Evolutionary conservation across 1,140 invertebrate species (phyloP), one percentile per base, ranked within the genome.

Genomic region (Drosophila athabasca): DNA sequence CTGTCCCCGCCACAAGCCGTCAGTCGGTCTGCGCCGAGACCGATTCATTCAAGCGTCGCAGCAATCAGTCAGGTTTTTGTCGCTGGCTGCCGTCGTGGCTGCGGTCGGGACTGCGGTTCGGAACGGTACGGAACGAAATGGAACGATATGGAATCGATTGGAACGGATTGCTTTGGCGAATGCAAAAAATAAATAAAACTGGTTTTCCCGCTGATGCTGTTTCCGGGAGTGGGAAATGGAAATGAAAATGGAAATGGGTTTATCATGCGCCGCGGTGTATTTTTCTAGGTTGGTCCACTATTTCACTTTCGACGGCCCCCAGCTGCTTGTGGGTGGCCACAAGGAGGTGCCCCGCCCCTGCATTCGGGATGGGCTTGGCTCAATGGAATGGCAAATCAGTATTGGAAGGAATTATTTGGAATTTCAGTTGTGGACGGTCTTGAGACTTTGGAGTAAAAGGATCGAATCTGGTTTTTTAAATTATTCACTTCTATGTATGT

Each of bases 231-330:
- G 50, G 13, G 43, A 31, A 70, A 43, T 55, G 39, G 43, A 35
- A 60, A 43, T 55, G 39, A 35, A 35, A 60, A 39, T 6, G 55
- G 55, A 65, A 71, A 65, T 69, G 65, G 70, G 61, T 62, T 58
- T 70, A 68, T 58, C 64, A 68, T 17, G 49, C 60, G 9, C 29
- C 6, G 5, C 9, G 9, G 19, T 4, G 5, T 7, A 19, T 50
- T 74, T 74, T 65, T 76, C 55, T 49, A 75, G 71, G 51, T 61
- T 61, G 26, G 53, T 29, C 41, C 46, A 67, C 61, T 67, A 43
- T 80, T 80, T 80, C 75, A 80, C 78, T 80, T 80, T 80, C 77
- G 57, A 69, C 77, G 59, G 58, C 43, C 48, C 41, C n/a, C 41
- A 59, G 64, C 26, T 69, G 53, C 52, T 67, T 43, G 66, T 68